Evolutionary conservation across 2,797 vertebrate species (phyloP).

Genomic region (Kryptopterus vitreolus): DNA sequence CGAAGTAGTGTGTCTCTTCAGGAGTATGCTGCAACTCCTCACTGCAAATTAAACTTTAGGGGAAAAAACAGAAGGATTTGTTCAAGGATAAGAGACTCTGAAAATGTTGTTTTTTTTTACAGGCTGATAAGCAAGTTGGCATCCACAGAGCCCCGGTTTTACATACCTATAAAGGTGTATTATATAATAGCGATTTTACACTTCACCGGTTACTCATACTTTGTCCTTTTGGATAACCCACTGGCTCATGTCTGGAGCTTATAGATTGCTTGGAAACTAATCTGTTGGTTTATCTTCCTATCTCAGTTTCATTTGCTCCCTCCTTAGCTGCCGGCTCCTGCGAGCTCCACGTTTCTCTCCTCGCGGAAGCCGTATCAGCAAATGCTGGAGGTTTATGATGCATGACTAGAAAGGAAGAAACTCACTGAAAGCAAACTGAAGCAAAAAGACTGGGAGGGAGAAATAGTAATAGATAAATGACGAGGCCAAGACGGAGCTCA

Average conservation of each 20-base stretch:
- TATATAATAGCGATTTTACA: neutral
- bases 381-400: constrained; percentile 27
- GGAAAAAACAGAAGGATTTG: constrained; percentile 4
- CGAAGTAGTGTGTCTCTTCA: constrained; percentile 1
- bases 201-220: neutral
- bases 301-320: constrained; percentile 11
- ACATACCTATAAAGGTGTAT: neutral
- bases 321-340: constrained; percentile 4
- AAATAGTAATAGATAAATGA: neutral
- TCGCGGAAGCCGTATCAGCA: constrained; percentile 16
- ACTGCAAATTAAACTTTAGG: constrained; percentile 8
- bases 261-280: constrained; percentile 25
- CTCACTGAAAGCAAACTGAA: constrained; percentile 16
- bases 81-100: neutral
- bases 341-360: neutral
- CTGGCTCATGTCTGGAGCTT: neutral
- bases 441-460: neutral
- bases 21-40: constrained; percentile 5
- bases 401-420: constrained; percentile 10
- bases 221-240: neutral
- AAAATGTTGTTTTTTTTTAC: neutral
- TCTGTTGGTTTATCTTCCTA: constrained; percentile 14
- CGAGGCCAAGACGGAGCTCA: neutral
- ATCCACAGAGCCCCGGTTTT: neutral
- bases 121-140: neutral